Base-by-base conservation (phyloP, 2,797 vertebrate species). In the Simalia tracyae region DNA sequence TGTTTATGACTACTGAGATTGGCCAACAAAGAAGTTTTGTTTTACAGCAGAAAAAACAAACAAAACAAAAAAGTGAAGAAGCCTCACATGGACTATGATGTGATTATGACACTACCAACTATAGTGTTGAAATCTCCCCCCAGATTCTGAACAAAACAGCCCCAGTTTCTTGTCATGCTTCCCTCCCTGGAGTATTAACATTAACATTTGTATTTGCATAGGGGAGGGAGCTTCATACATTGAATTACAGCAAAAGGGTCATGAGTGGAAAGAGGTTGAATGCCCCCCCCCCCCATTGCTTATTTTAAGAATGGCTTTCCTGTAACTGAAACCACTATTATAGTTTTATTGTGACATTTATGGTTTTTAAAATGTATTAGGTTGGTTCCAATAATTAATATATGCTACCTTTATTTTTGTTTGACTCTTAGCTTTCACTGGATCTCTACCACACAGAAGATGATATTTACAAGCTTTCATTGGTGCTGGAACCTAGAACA, bases 401-500 rank as follows among this genome's bases (percentile, higher is more conserved):
- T 46, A 90, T 84, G n/a, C 64, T 72, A 12, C 0, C 85, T 95
- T 91, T 11, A 26, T 17, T 95, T 88, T 92, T 94, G 91, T 59
- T 94, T 94, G 36, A 89, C n/a, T 84, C 84, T 2, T 94, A 99
- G 99, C 98, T 99, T 93, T 99, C 99, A 90, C 97, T 99, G 96
- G 99, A 99, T 94, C 98, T 99, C 92, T 99, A 99, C 95, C 99
- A 99, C 95, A 99, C 99, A 8, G 99, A 99, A 93, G 99, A 99
- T 94, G 99, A 99, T 95, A 99, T 99, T 97, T 99, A 99, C 95
- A 99, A 99, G 94, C 97, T 99, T 85, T 99, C 99, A 0, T 96
- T 99, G 96, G 98, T 99, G 90, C 98, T 99, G 96, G 99, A 99
- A 96, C 99, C 99, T 84, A 98, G 99, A 60, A 99, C 98, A 96